These are phyloP conservation scores for Eupithecia centaureata DNA, from an alignment of 2,888 invertebrate species.

Conservation along the genomic window DNA sequence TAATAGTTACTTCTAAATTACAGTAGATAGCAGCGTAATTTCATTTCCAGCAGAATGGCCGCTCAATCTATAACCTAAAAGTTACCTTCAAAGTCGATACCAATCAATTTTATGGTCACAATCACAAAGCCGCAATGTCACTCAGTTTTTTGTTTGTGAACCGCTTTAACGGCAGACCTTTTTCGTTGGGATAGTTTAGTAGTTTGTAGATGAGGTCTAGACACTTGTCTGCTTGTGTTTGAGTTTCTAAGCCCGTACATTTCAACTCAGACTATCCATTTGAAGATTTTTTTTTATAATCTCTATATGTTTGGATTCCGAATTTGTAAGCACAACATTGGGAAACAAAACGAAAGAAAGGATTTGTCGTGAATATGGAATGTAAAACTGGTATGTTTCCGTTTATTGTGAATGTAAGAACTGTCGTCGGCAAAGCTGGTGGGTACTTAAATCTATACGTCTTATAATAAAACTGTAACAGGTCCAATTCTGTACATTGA, in stretches of 20 bases:
- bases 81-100: constrained; percentile 21
- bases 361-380: not conserved
- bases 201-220: too few relatives aligned
- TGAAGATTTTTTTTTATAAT: not conserved
- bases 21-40: not conserved
- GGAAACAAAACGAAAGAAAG: not conserved
- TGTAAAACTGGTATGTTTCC: not conserved
- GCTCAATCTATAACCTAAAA: constrained; percentile 28
- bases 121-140: constrained; percentile 20
- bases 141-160: constrained; percentile 21
- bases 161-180: not conserved
- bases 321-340: too few relatives aligned
- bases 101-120: constrained; percentile 34
- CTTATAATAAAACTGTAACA: too few relatives aligned
- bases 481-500: too few relatives aligned
- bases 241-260: not conserved
- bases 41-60: not conserved
- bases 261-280: too few relatives aligned
- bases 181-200: not conserved
- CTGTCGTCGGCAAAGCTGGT: not conserved
- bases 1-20: too few relatives aligned
- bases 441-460: not conserved
- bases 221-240: not conserved
- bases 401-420: not conserved
- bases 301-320: too few relatives aligned